Conservation (phyloP, 2,888 invertebrate species). For the Chelonus formosanus region DNA sequence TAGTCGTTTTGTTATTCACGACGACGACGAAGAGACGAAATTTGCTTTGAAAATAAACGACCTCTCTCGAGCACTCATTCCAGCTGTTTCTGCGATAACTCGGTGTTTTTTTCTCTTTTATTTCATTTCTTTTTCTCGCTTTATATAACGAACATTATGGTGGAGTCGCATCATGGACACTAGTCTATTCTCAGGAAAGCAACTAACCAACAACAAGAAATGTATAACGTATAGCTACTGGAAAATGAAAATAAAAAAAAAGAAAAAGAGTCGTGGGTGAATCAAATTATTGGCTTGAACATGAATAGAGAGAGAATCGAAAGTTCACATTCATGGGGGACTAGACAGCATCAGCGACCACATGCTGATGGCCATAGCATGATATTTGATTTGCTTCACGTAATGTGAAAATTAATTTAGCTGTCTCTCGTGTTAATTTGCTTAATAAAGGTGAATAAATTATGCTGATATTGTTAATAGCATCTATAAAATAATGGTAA, state of each 20-base stretch:
- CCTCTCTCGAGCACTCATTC: conserved; percentile 7
- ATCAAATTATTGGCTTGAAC: conserved; percentile 12
- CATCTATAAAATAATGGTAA: conserved; percentile 39
- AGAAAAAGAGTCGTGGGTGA: background rate
- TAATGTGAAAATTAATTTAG: conserved; percentile 47
- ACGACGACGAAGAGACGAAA: conserved; percentile 10
- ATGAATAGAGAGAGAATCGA: background rate
- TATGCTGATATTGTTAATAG: conserved; percentile 50
- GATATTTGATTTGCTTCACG: conserved; percentile 47
- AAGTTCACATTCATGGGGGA: conserved; percentile 2
- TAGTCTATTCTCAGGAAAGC: too few relatives aligned
- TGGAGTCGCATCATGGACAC: too few relatives aligned
- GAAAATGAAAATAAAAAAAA: conserved; percentile 2
- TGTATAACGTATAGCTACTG: too few relatives aligned
- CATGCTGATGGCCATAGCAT: conserved; percentile 13
- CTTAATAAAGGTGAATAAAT: conserved; percentile 53
- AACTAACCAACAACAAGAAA: too few relatives aligned
- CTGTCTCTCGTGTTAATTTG: conserved; percentile 45
- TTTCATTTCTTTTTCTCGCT: too few relatives aligned
- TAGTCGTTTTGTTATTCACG: background rate
- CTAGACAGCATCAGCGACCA: background rate
- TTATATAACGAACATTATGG: too few relatives aligned
- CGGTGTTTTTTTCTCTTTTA: background rate
- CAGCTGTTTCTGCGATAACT: conserved; percentile 17
- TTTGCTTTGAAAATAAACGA: conserved; percentile 20